These are phyloP conservation scores for Plebejus argus DNA, from an alignment of 2,888 invertebrate genomes.

Conservation along the genomic window DNA sequence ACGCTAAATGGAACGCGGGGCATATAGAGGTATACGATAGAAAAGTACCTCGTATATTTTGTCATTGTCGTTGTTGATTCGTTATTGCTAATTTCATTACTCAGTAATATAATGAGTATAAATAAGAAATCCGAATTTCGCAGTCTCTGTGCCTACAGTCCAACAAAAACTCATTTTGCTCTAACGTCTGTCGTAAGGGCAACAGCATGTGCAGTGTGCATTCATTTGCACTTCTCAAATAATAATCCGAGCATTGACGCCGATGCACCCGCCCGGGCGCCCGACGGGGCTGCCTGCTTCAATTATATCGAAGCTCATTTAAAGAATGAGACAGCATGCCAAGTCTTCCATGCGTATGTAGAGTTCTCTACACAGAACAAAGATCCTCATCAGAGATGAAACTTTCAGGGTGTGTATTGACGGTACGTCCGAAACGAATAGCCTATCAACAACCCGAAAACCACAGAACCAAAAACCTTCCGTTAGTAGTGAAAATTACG, in stretches of 20 bases:
- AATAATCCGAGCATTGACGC: slow-evolving; percentile 76
- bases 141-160: neutral
- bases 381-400: too few species aligned
- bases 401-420: too few species aligned
- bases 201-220: slow-evolving; percentile 41
- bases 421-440: too few species aligned
- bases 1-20: too few species aligned
- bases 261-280: slow-evolving; percentile 54
- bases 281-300: slow-evolving; percentile 42
- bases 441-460: too few species aligned
- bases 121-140: neutral
- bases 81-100: neutral
- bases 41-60: neutral
- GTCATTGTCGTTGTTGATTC: neutral
- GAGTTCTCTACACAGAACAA: too few species aligned
- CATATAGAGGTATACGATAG: neutral
- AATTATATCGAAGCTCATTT: neutral
- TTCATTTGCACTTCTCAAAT: slow-evolving; percentile 66
- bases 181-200: slow-evolving; percentile 35
- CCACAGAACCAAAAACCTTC: too few species aligned
- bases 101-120: neutral
- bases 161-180: neutral
- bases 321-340: neutral
- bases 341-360: too few species aligned
- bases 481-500: too few species aligned